These are phyloP conservation scores for Opisthocomus hoazin DNA, from an alignment of 2,113 vertebrate species.

Conservation along the genomic window DNA sequence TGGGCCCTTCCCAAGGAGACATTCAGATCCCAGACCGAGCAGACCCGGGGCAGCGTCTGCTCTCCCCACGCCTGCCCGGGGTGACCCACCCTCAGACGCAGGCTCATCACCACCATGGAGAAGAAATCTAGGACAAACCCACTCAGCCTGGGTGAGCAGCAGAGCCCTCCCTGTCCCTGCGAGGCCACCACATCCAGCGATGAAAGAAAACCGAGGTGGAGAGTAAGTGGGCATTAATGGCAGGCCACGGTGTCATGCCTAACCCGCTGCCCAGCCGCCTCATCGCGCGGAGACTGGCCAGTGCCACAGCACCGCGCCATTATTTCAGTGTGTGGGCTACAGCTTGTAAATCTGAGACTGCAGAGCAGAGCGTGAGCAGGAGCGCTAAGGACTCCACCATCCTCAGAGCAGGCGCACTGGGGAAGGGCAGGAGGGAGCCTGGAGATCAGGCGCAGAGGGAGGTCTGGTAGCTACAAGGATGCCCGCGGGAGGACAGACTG, in stretches of 20 bases:
- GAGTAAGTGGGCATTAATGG: rapidly evolving
- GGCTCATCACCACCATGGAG: background rate
- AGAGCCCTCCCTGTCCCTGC: background rate
- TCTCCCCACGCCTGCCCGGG: background rate
- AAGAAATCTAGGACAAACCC: background rate
- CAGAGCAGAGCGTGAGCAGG: background rate
- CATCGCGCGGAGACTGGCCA: rapidly evolving
- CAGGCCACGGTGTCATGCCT: rapidly evolving
- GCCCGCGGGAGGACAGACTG: background rate
- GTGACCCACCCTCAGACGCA: background rate
- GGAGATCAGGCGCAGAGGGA: background rate
- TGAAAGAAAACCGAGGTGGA: rapidly evolving
- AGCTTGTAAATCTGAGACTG: background rate
- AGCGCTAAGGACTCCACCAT: rapidly evolving
- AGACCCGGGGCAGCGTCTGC: background rate
- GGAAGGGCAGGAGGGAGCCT: background rate
- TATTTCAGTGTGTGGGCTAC: rapidly evolving
- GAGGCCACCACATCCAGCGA: background rate
- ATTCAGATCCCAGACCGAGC: background rate
- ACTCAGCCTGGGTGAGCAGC: background rate
- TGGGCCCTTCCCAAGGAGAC: background rate
- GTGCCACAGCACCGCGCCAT: rapidly evolving
- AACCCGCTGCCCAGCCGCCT: rapidly evolving
- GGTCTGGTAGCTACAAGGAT: background rate
- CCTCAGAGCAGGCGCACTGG: background rate